These are phyloP conservation scores for Theretra japonica DNA, from an alignment of 2,888 invertebrate species.

Conservation along the genomic window DNA sequence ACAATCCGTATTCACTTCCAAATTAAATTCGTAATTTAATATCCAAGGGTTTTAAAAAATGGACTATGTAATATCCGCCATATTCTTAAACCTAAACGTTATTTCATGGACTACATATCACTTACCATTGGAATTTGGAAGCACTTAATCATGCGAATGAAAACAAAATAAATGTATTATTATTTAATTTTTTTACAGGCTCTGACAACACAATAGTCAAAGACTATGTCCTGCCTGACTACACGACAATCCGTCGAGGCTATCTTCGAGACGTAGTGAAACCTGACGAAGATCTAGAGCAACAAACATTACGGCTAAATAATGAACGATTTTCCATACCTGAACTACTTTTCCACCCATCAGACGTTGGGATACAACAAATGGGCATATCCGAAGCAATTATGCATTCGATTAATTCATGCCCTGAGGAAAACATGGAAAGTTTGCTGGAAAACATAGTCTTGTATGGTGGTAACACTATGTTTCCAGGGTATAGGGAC, in stretches of 20 bases:
- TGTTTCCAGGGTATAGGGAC: constrained; percentile 94
- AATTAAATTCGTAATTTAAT: too few relatives aligned
- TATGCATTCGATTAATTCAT: constrained; percentile 89
- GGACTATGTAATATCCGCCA: too few relatives aligned
- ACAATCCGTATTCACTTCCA: too few relatives aligned
- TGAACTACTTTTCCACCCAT: constrained; percentile 96
- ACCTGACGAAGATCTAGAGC: constrained; percentile 81
- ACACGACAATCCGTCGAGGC: constrained; percentile 94
- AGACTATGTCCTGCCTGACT: constrained; percentile 98
- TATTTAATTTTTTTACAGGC: constrained; percentile 58
- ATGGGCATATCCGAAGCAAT: constrained; percentile 97
- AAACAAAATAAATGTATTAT: not conserved
- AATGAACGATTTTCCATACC: constrained; percentile 98
- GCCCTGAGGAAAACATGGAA: constrained; percentile 90
- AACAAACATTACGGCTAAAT: constrained; percentile 93
- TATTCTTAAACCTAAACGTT: too few relatives aligned
- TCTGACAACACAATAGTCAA: constrained; percentile 89
- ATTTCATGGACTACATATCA: too few relatives aligned
- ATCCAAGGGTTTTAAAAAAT: too few relatives aligned
- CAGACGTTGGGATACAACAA: constrained; percentile 95
- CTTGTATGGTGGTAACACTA: constrained; percentile 91
- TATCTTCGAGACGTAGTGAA: constrained; percentile 77
- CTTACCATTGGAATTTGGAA: too few relatives aligned
- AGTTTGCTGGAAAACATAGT: constrained; percentile 93
- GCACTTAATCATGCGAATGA: too few relatives aligned